Evolutionary conservation across 2,888 invertebrate species (phyloP).

Genomic region (Eudemis profundana): DNA sequence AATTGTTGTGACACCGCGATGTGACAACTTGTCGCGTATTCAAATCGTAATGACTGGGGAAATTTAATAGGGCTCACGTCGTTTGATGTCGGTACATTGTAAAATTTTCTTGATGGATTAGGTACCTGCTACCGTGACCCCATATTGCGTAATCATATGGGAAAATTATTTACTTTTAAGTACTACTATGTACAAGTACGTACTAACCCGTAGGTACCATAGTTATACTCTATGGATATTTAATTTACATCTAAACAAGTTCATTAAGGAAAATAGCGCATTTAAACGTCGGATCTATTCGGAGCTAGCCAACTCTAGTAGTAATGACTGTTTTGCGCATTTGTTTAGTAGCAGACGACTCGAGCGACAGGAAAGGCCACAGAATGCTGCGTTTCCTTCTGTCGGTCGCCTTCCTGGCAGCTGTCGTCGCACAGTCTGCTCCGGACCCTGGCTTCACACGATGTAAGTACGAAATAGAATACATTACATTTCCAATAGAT

Average conservation of each 20-base stretch:
- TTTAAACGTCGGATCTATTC: background rate
- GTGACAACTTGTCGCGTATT: slow-evolving; percentile 8
- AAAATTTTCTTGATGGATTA: background rate
- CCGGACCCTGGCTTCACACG: slow-evolving; percentile 58
- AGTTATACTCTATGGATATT: background rate
- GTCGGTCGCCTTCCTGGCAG: slow-evolving; percentile 57
- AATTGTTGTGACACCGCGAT: slow-evolving; percentile 13
- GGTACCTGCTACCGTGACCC: background rate
- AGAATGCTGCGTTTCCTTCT: slow-evolving; percentile 56
- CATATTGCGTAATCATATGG: too few species aligned
- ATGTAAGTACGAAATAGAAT: slow-evolving; percentile 58
- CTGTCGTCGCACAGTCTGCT: slow-evolving; percentile 61
- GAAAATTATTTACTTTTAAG: background rate
- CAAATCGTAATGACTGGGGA: slow-evolving; percentile 10
- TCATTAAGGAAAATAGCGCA: background rate
- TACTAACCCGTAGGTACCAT: too few species aligned
- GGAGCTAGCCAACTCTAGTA: too few species aligned
- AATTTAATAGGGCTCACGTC: slow-evolving; percentile 13
- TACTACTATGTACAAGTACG: background rate
- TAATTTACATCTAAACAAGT: background rate
- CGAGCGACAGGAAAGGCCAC: slow-evolving; percentile 52
- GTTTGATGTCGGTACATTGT: background rate
- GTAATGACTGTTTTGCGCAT: background rate
- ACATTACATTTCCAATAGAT: too few species aligned
- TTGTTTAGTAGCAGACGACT: slow-evolving; percentile 60